A percentile compares a stretch with the other conserved stretches of the same genome.
phyloP scores from a whole-genome alignment of 1,140 invertebrate genomes.

The Pseudachorutes palmiensis region DNA sequence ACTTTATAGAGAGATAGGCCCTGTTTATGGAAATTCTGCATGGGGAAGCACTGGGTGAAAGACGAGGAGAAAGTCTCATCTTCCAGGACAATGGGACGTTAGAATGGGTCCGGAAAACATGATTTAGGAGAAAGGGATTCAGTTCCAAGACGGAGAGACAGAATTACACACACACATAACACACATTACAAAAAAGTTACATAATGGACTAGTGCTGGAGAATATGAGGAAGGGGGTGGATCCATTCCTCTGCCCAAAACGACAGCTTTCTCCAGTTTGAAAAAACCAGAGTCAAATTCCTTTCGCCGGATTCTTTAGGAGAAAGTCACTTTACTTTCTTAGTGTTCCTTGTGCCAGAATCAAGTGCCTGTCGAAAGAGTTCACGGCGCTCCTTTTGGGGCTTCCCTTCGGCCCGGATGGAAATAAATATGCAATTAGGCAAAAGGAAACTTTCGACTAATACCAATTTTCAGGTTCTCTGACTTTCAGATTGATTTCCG shows the following conservation, averaged over 20 bases:
- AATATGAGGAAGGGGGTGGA: background rate
- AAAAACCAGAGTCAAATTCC: background rate
- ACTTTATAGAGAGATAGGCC: background rate
- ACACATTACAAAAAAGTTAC: background rate
- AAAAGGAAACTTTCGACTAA: background rate
- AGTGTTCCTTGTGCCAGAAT: too few species aligned
- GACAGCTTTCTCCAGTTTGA: background rate
- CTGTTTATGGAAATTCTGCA: background rate
- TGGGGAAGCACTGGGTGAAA: background rate
- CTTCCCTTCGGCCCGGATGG: background rate
- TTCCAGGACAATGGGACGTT: background rate
- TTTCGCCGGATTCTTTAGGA: background rate
- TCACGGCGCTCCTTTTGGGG: too few species aligned
- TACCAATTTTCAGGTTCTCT: background rate
- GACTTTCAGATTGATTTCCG: background rate
- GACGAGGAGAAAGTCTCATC: background rate
- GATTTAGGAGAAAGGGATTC: background rate
- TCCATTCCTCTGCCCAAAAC: background rate
- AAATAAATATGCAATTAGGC: constrained; percentile 1
- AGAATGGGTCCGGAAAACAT: background rate
- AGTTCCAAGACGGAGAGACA: background rate
- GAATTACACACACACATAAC: constrained; percentile 1
- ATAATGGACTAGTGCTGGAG: background rate
- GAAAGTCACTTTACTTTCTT: too few species aligned
- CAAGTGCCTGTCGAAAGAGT: too few species aligned